phyloP scores from a whole-genome alignment of 2,797 vertebrate genomes.

The Nyctalus aviator region DNA sequence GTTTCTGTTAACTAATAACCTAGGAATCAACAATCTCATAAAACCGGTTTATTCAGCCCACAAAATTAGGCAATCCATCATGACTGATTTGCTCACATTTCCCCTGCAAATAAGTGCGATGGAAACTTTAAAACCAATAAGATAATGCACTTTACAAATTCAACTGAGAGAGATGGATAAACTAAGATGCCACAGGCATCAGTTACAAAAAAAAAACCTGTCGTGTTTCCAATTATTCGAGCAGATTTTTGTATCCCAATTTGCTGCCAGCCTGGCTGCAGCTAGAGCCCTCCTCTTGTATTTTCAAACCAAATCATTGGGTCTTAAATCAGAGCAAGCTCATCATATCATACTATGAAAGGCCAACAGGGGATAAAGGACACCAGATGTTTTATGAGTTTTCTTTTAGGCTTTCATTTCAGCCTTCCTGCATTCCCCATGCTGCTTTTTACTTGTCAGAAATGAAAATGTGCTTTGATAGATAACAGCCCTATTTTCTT shows the following conservation, averaged over 20 bases:
- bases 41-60: conserved; percentile 96
- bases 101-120: conserved; percentile 89
- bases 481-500: conserved; percentile 91
- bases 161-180: conserved; percentile 89
- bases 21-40: conserved; percentile 98
- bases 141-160: conserved; percentile 91
- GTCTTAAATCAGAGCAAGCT: conserved; percentile 91
- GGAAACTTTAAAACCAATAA: conserved; percentile 92
- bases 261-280: conserved; percentile 87
- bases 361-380: conserved; percentile 91
- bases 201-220: conserved; percentile 88
- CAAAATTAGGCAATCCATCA: conserved; percentile 99
- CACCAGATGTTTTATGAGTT: conserved; percentile 91
- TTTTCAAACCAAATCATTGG: conserved; percentile 89
- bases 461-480: conserved; percentile 92
- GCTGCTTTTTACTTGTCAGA: conserved; percentile 91
- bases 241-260: conserved; percentile 88
- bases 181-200: conserved; percentile 89
- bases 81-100: conserved; percentile 96
- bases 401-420: conserved; percentile 91
- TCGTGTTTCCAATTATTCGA: conserved; percentile 90
- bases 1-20: conserved; percentile 99
- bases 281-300: conserved; percentile 78
- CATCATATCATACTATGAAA: conserved; percentile 89
- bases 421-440: conserved; percentile 89